Base-by-base conservation (phyloP, 1,140 invertebrate genomes). In the Ptiloglossa arizonensis region DNA sequence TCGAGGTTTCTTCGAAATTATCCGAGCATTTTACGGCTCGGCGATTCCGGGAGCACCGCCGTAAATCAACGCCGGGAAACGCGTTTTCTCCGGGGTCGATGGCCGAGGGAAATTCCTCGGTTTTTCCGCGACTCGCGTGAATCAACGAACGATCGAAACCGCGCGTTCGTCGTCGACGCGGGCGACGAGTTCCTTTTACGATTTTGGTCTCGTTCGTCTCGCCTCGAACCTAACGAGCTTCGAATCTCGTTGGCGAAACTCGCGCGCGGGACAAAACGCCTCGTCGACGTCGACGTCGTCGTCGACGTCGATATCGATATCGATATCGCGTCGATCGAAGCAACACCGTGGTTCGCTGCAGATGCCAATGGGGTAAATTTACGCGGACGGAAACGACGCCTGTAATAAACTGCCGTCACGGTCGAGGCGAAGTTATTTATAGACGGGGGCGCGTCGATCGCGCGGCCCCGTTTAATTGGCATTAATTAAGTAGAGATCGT, bases 1-100 rank as follows among this genome's bases (percentile, higher is more conserved):
- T 41, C 35, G 38, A 62, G 73, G 59, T 76, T 76, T 69, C 73
- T 69, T 76, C 29, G 64, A 59, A 76, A 76, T 76, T 76, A 76
- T 60, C 54, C 54, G 27, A 50, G 44, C 44, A 29, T 69, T 76
- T 69, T 29, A 69, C 73, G 66, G 52, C 41, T 59, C 41, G 64
- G 29, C 13, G 64, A n/a, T 48, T 59, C 27, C 54, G n/a, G 15
- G 63, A 68, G 52, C 27, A n/a, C 22, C 0, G 17, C 22, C 38
- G 73, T 69, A 68, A 75, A 69, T 75, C 64, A 75, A 52, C 73
- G 17, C n/a, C 17, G 71, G 24, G 62, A 38, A 46, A 46, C 63
- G 72, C 63, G 17, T 68, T 74, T 57, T 35, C 57, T 2, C 29
- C 63, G 15, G 27, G 24, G 29, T 44, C 29, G 60, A 66, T 56